Evolutionary conservation across 1,140 invertebrate genomes (phyloP), one percentile per base, ranked within the genome.

Genomic region (Meteorus sp.): DNA sequence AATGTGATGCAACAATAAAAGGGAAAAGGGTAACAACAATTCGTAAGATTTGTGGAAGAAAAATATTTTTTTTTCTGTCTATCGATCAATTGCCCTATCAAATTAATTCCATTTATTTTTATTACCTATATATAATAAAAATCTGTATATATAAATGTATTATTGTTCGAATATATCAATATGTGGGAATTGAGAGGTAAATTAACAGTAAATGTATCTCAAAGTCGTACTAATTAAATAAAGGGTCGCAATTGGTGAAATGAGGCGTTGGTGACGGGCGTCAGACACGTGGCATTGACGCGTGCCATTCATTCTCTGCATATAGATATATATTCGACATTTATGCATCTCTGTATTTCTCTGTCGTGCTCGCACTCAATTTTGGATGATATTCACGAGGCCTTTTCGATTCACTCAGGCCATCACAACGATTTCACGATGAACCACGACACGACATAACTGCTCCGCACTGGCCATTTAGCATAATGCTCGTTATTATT

Each of bases 191-290:
- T 41, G 35, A n/a, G n/a, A 53, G 22, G 22, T 41, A 48, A 37
- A 60, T 60, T 60, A 50, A 50, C 43, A 31, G 33, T 47, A 53
- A n/a, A 44, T 56, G 61, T 57, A 51, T 64, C 56, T 59, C 62
- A 62, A 62, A 69, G 68, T 72, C 63, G 64, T 53, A 66, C 72
- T 78, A 78, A 78, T 78, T 76, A 77, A 78, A 78, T 77, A 73
- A 78, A 76, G 74, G 70, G 66, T 63, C 60, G 63, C 63, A 66
- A 71, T 73, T 65, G 71, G 56, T 60, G 57, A 64, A 67, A 68
- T 47, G 69, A 64, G 54, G 48, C 59, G 48, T 56, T 52, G 31
- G 17, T 11, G 22, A 58, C 62, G 55, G 51, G 55, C n/a, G 17
- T 47, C n/a, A 6, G 48, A 29, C 55, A 52, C 60, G 57, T 65